Conservation (phyloP, 2,797 vertebrate species). For the Coreius guichenoti region DNA sequence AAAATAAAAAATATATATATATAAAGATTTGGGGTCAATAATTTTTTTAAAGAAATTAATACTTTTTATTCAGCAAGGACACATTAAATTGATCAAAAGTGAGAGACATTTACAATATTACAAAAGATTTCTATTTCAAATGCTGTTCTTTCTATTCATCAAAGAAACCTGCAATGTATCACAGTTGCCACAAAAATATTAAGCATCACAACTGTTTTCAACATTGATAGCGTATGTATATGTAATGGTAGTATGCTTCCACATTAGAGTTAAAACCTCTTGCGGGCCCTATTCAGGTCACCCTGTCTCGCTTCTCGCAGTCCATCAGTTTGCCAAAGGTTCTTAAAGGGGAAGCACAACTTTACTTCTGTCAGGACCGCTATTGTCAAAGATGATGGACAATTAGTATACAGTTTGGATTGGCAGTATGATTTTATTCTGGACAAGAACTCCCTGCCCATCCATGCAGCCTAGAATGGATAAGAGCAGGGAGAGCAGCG, state of each 20-base stretch:
- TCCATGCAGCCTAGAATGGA: too few relatives aligned
- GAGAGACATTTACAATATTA: neutral
- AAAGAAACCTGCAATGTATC: neutral
- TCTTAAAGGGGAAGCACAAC: neutral
- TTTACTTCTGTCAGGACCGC: neutral
- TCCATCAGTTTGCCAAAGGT: neutral
- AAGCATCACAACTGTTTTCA: neutral
- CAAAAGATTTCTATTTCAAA: neutral
- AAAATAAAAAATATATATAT: too few relatives aligned
- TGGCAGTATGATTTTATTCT: too few relatives aligned
- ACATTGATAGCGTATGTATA: neutral
- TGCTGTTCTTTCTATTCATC: neutral
- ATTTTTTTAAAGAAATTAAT: neutral
- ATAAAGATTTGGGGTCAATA: too few relatives aligned
- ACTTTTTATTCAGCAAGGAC: neutral
- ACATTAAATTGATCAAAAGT: neutral
- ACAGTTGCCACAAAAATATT: neutral
- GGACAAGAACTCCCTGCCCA: too few relatives aligned
- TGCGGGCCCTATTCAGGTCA: neutral
- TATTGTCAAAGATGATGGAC: too few relatives aligned
- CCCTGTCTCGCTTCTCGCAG: neutral
- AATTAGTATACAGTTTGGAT: too few relatives aligned
- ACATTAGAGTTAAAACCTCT: neutral
- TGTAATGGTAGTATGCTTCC: neutral
- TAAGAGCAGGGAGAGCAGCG: too few relatives aligned